Evolutionary conservation across 1,140 invertebrate genomes (phyloP), one percentile per base, ranked within the genome.

Genomic region (Sitophilus oryzae): DNA sequence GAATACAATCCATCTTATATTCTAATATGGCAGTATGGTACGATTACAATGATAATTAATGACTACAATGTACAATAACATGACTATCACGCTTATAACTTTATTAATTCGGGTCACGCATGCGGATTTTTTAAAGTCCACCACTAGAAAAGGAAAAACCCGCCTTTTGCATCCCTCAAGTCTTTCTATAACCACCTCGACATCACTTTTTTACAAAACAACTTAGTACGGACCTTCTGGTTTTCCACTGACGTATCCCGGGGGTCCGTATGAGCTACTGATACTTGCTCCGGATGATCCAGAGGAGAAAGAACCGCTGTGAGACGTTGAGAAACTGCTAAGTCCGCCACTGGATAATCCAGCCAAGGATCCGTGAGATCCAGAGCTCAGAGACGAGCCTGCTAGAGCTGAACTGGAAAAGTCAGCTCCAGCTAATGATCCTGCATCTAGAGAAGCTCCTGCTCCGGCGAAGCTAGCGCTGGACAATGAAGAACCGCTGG

Each of bases 251-350:
- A 58, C 48, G 21, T 69, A 64, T 54, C 82, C 80, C 45, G 82
- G 82, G 23, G 81, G 73, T 55, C 82, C 82, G 72, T 84, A 84
- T 70, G 72, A 81, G 55, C 76, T 72, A 65, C 79, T 82, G 42
- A 79, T 70, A 35, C 73, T 66, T 36, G 71, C 64, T 18, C 71
- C 70, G 15, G 70, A 70, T n/a, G 40, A 43, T n/a, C 8, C 20
- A 2, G 48, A 41, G 4, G 50, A 50, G 20, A 36, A 53, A 9
- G 56, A 58, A 22, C 56, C 44, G 19, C 44, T 49, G 2, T 60
- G 62, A 19, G 52, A 50, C 8, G 65, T 63, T 3, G 43, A 14
- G 22, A 60, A 55, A 14, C 35, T 45, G 10, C 49, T 21, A n/a
- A 52, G 11, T 16, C 37, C 22, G 15, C 56, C 20, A 8, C 48